phyloP scores from a whole-genome alignment of 2,113 vertebrate species.

The Hemichromis elongatus region DNA sequence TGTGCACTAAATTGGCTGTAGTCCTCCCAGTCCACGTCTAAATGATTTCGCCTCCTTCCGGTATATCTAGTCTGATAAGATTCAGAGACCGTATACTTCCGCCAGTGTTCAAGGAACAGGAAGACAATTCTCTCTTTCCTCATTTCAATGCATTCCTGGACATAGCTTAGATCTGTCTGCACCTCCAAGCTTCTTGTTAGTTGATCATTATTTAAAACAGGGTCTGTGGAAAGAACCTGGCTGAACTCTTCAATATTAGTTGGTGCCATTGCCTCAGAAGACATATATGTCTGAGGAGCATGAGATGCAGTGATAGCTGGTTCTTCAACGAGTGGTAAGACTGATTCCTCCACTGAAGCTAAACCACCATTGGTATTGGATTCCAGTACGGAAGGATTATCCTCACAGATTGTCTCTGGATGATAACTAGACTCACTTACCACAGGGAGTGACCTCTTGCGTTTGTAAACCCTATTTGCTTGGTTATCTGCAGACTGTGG shows the following conservation, averaged over 20 bases:
- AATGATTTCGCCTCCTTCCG: constrained; percentile 38
- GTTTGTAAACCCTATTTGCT: constrained; percentile 71
- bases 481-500: constrained; percentile 24
- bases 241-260: constrained; percentile 57
- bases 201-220: constrained; percentile 70
- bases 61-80: constrained; percentile 66
- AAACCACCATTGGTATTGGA: constrained; percentile 24
- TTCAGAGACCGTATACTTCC: constrained; percentile 80
- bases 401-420: constrained; percentile 75
- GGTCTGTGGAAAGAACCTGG: constrained; percentile 47
- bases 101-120: constrained; percentile 94
- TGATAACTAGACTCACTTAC: constrained; percentile 49
- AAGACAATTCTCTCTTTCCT: constrained; percentile 88
- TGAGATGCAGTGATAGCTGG: constrained; percentile 54
- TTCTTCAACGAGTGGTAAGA: constrained; percentile 59
- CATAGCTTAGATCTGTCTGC: constrained; percentile 75
- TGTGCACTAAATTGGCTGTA: constrained; percentile 50
- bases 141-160: constrained; percentile 80
- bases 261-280: constrained; percentile 43
- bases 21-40: constrained; percentile 51
- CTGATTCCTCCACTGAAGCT: constrained; percentile 28
- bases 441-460: constrained; percentile 73
- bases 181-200: constrained; percentile 70
- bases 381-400: constrained; percentile 48
- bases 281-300: constrained; percentile 49